Percentiles rank a stretch among this genome's conserved stretches.
Evolutionary conservation across 92 coral and sea anemone species (phyloP).

Genomic region (Epizoanthus illoricatus): DNA sequence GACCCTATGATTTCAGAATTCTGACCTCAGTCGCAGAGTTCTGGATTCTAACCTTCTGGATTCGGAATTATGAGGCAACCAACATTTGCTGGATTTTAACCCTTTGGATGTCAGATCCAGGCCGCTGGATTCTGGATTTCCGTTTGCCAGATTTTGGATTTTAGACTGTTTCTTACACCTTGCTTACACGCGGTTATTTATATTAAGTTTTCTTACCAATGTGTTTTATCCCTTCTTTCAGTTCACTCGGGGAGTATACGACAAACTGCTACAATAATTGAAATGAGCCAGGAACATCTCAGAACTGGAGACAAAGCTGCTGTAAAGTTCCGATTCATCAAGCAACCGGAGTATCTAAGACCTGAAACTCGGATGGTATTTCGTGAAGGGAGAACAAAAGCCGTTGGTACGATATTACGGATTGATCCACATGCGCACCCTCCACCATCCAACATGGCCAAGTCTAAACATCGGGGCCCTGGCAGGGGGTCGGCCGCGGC

Average conservation of each 20-base stretch:
- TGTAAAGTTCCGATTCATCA: constrained; percentile 92
- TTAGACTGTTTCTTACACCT: too few relatives aligned
- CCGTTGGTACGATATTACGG: constrained; percentile 91
- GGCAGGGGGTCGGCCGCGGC: constrained; percentile 53
- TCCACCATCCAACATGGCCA: constrained; percentile 81
- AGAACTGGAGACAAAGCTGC: constrained; percentile 94
- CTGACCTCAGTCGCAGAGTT: too few relatives aligned
- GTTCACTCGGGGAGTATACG: constrained; percentile 97
- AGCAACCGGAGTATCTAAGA: constrained; percentile 93
- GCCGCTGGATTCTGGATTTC: too few relatives aligned
- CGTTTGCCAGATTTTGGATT: too few relatives aligned
- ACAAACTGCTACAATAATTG: constrained; percentile 92
- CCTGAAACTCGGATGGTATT: constrained; percentile 97
- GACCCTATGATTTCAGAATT: too few relatives aligned
- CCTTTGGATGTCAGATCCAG: too few relatives aligned
- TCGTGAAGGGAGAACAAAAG: constrained; percentile 98
- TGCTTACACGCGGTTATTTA: too few relatives aligned
- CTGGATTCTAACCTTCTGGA: too few relatives aligned
- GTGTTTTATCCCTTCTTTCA: constrained; percentile 26
- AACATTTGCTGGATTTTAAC: too few relatives aligned
- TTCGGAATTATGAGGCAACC: too few relatives aligned
- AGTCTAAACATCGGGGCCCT: constrained; percentile 90
- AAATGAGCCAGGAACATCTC: constrained; percentile 86
- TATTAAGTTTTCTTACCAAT: not conserved
- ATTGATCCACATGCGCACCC: constrained; percentile 88